A percentile compares a stretch with the other conserved stretches of the same genome.
phyloP scores from a whole-genome alignment of 2,888 invertebrate genomes.

The Chironomus tentans region DNA sequence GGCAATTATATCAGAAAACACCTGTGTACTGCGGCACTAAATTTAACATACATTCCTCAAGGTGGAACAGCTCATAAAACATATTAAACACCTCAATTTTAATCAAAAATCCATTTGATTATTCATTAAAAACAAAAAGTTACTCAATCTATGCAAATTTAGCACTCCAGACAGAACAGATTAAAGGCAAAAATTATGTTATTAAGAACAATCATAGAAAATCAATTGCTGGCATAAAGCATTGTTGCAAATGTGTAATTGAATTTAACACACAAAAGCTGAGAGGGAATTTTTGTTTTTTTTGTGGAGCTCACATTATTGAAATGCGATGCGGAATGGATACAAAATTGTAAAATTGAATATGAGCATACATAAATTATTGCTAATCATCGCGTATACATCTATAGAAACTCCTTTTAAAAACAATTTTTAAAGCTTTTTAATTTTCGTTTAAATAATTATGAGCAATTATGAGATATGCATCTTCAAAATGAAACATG shows the following conservation, averaged over 20 bases:
- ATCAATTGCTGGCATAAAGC: neutral
- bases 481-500: neutral
- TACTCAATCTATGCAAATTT: neutral
- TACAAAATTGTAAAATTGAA: neutral
- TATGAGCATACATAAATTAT: slow-evolving; percentile 12
- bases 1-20: too few relatives aligned
- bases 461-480: neutral
- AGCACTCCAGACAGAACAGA: neutral
- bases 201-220: too few relatives aligned
- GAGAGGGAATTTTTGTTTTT: neutral
- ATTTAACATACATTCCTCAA: too few relatives aligned
- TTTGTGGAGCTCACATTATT: neutral
- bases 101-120: neutral
- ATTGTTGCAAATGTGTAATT: neutral
- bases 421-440: neutral
- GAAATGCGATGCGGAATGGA: neutral
- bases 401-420: neutral
- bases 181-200: neutral
- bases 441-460: neutral
- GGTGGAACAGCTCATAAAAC: too few relatives aligned
- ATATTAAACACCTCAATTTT: too few relatives aligned
- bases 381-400: neutral
- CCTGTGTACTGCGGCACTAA: too few relatives aligned
- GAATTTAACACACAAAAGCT: slow-evolving; percentile 4
- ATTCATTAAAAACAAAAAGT: neutral